Base-by-base conservation (phyloP, 2,888 invertebrate genomes). In the Caprella mutica region DNA sequence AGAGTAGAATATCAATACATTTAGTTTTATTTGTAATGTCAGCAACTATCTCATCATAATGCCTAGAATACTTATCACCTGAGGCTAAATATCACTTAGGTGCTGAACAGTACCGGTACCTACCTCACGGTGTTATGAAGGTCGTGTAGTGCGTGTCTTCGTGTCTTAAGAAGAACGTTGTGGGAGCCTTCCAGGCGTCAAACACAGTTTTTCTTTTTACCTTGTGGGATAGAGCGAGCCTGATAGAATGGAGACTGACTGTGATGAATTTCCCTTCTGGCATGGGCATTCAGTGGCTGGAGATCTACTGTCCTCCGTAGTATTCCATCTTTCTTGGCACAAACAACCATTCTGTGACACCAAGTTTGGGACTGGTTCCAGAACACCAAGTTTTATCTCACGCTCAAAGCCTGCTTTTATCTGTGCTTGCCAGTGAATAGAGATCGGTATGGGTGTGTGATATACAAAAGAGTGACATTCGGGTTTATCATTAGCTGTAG, bases 1-100 rank as follows among this genome's bases (percentile, higher is more conserved):
- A 57, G 21, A 52, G 38, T 8, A 57, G 38, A 9, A 21, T 46
- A 30, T 57, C 48, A 3, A 53, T 48, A 42, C 52, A 57, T 24
- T 35, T 52, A 21, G 24, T 23, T 24, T 44, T 52, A 12, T 17
- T 14, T 14, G 52, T 35, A 19, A 52, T 39, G 14, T 56, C n/a
- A n/a, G n/a, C n/a, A n/a, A n/a, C n/a, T n/a, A n/a, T n/a, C n/a
- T n/a, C n/a, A n/a, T n/a, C n/a, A n/a, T n/a, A n/a, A n/a, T n/a
- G n/a, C n/a, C n/a, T n/a, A n/a, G n/a, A n/a, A n/a, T n/a, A n/a
- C n/a, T 42, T 2, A 12, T 9, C 21, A 52, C 38, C 14, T 40
- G 19, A 14, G 39, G 17, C n/a, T 58, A 48, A 17, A 39, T 51
- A 58, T 5, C 58, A 54, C 26, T 58, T 43, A 12, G 44, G 58